Evolutionary conservation across 2,113 vertebrate genomes (phyloP).

Genomic region (Boleophthalmus pectinirostris): DNA sequence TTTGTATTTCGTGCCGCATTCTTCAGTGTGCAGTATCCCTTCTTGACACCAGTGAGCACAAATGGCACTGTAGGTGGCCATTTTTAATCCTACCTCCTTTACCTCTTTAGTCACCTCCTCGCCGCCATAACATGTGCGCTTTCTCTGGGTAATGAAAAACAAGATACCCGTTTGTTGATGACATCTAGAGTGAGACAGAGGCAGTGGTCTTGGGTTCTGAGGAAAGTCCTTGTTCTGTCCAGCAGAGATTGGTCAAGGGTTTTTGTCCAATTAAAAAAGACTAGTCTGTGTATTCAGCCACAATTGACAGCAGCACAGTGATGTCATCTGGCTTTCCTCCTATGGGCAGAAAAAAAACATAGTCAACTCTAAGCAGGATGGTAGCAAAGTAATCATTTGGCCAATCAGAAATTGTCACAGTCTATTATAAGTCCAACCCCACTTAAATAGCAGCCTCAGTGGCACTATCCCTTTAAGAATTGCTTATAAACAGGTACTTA

Average conservation of each 20-base stretch:
- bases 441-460: too few species aligned
- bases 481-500: too few species aligned
- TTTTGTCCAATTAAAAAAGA: slow-evolving; percentile 34
- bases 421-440: too few species aligned
- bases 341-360: slow-evolving; percentile 54
- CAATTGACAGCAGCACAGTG: slow-evolving; percentile 97
- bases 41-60: slow-evolving; percentile 22
- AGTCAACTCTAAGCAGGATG: not conserved
- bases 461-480: too few species aligned
- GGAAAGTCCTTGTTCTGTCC: slow-evolving; percentile 78
- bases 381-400: too few species aligned
- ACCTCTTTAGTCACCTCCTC: not conserved
- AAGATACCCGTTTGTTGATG: not conserved
- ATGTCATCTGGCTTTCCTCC: slow-evolving; percentile 99
- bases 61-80: slow-evolving; percentile 9
- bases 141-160: not conserved
- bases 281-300: slow-evolving; percentile 98
- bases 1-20: too few species aligned
- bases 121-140: not conserved
- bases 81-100: slow-evolving; percentile 20
- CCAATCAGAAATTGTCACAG: too few species aligned
- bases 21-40: slow-evolving; percentile 32
- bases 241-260: slow-evolving; percentile 84
- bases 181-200: not conserved
- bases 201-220: slow-evolving; percentile 22